Evolutionary conservation across 2,888 invertebrate genomes (phyloP).

Genomic region (Agrenia bidenticulata): DNA sequence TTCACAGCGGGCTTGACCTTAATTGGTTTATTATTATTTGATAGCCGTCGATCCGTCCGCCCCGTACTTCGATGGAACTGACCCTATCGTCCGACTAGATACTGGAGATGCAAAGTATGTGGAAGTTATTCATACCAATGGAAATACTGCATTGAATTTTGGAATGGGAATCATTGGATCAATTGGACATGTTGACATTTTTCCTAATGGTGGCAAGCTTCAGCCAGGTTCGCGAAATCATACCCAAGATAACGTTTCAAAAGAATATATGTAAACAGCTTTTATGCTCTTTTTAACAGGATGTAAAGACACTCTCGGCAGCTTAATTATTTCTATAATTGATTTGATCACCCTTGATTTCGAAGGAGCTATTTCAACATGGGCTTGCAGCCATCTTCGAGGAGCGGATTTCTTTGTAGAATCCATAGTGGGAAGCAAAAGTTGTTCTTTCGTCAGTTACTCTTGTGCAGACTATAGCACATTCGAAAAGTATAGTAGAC

Average conservation of each 20-base stretch:
- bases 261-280: no score
- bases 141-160: slow-evolving; percentile 29
- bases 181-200: slow-evolving; percentile 57
- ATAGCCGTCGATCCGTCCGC: slow-evolving; percentile 67
- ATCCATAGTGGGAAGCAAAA: slow-evolving; percentile 51
- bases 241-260: slow-evolving; percentile 1
- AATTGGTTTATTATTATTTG: no score
- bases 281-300: slow-evolving; percentile 53
- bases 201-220: slow-evolving; percentile 54
- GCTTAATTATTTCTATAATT: slow-evolving; percentile 42
- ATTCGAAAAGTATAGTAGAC: slow-evolving; percentile 53
- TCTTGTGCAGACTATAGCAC: slow-evolving; percentile 55
- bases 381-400: slow-evolving; percentile 32
- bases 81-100: slow-evolving; percentile 60
- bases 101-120: slow-evolving; percentile 64
- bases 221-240: neutral
- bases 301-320: slow-evolving; percentile 53
- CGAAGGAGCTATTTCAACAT: slow-evolving; percentile 38
- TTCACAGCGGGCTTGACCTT: neutral
- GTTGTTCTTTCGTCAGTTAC: slow-evolving; percentile 56
- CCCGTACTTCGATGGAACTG: slow-evolving; percentile 62
- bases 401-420: slow-evolving; percentile 51
- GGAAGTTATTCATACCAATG: slow-evolving; percentile 68
- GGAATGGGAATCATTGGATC: slow-evolving; percentile 46
- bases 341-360: slow-evolving; percentile 48